These are phyloP conservation scores for Xanthia togata DNA, from an alignment of 2,888 invertebrate species.

Conservation along the genomic window DNA sequence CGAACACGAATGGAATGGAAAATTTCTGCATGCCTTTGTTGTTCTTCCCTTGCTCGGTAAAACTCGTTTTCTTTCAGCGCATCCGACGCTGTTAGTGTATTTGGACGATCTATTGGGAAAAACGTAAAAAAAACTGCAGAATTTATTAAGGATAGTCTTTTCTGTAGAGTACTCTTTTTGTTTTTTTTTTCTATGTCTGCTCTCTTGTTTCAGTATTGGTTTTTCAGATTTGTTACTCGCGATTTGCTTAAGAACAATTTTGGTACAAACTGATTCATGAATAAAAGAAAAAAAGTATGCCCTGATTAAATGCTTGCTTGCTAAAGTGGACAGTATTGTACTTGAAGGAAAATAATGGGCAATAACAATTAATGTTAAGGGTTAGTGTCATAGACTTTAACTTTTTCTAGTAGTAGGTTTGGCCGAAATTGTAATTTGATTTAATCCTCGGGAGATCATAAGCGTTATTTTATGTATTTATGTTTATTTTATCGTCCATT, in stretches of 20 bases:
- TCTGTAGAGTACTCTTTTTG: conserved; percentile 27
- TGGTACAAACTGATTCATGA: conserved; percentile 16
- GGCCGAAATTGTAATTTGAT: neutral
- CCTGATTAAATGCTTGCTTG: conserved; percentile 2
- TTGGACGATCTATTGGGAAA: conserved; percentile 56
- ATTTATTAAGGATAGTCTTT: conserved; percentile 65
- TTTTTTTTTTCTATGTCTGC: conserved; percentile 11
- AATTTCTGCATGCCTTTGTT: conserved; percentile 75
- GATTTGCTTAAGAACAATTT: conserved; percentile 25
- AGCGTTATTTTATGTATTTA: conserved; percentile 17
- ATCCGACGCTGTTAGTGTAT: conserved; percentile 64
- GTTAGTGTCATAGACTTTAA: conserved; percentile 4
- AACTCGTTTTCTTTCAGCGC: conserved; percentile 70
- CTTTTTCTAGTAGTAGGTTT: neutral
- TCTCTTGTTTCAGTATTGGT: conserved; percentile 30
- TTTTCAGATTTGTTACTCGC: conserved; percentile 28
- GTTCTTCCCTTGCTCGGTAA: conserved; percentile 67
- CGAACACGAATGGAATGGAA: conserved; percentile 77
- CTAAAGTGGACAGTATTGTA: neutral
- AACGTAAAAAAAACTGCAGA: conserved; percentile 44
- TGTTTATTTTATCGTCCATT: conserved; percentile 28
- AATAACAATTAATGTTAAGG: conserved; percentile 3
- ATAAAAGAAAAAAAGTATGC: neutral
- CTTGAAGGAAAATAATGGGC: conserved; percentile 2
- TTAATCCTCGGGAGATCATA: conserved; percentile 11